A percentile compares a stretch with the other conserved stretches of the same genome.
Conservation (phyloP, 1,140 invertebrate genomes). For the Scaptodrosophila lebanonensis region DNA sequence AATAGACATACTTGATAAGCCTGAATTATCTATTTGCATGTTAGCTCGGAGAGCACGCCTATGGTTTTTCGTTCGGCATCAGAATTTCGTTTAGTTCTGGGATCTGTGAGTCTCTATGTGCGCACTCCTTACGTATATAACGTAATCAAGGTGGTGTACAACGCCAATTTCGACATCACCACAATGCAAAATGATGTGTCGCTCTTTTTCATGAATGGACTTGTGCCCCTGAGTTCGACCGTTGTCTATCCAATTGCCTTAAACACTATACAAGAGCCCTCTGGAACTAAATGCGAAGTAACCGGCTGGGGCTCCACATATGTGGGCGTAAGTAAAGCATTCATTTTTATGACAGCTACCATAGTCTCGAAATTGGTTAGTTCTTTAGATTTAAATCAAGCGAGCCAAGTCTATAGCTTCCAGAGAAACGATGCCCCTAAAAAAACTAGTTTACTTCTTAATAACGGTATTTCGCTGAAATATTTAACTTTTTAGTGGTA, state of each 20-base stretch:
- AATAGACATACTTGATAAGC: background rate
- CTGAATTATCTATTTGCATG: background rate
- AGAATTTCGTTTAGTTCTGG: conserved; percentile 33
- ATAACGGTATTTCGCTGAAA: too few relatives aligned
- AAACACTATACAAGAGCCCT: background rate
- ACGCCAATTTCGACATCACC: conserved; percentile 18
- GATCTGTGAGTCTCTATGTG: conserved; percentile 18
- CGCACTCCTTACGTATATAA: conserved; percentile 19
- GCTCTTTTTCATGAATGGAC: conserved; percentile 29
- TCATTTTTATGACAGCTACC: background rate
- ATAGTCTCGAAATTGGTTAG: too few relatives aligned
- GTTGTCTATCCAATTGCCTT: conserved; percentile 21
- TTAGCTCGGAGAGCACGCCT: conserved; percentile 4
- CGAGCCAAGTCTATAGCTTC: too few relatives aligned
- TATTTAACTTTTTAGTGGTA: too few relatives aligned
- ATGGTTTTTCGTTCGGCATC: conserved; percentile 13
- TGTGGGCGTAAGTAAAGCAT: conserved; percentile 1
- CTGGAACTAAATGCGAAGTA: conserved; percentile 18
- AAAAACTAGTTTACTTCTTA: too few relatives aligned
- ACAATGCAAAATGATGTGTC: conserved; percentile 29
- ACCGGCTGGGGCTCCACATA: conserved; percentile 29
- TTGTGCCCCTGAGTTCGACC: conserved; percentile 9
- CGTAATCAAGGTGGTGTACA: conserved; percentile 15
- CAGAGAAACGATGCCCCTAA: too few relatives aligned
- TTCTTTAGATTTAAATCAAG: too few relatives aligned